Base-by-base conservation (phyloP, 1,140 invertebrate species). In the Idris sp. region DNA sequence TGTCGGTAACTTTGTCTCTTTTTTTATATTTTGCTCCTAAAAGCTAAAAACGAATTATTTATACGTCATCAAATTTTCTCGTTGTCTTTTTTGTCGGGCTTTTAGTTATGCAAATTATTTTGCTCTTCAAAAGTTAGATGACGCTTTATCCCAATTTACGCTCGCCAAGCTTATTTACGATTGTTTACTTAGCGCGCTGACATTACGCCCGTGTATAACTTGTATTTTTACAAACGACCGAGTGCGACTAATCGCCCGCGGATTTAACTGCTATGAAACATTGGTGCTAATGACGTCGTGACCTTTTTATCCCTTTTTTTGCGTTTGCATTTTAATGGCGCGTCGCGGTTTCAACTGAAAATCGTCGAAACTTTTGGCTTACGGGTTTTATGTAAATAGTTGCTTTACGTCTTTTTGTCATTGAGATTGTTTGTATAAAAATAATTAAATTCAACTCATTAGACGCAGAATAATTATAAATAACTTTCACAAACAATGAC, bases 61-160 rank as follows among this genome's bases (percentile, higher is more conserved):
- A 61, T 41, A n/a, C n/a, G 56, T 62, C 67, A 71, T 61, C 56
- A 41, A 61, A 61, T 54, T 61, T 54, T 68, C 44, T 41, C 40
- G 15, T 35, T 59, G 48, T 59, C 40, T 54, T 71, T 40, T 61
- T 48, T n/a, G n/a, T n/a, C 25, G 33, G 46, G 38, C 26, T 51
- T 69, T 58, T 68, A 44, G 48, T 40, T 19, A 58, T 51, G 64
- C 64, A 68, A 68, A 68, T 67, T 46, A 67, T 51, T 49, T 49
- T 31, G 62, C 2, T 25, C 15, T 26, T 53, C 54, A 49, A 26
- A 69, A 69, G 65, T 53, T 44, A 19, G 33, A 11, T 14, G 43
- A 10, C 25, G 36, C 41, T 68, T 68, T 58, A 58, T 35, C 30
- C 44, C 51, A 44, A 69, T 69, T 69, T 69, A 69, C 36, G 22